Conservation (phyloP, 2,113 vertebrate genomes). For the Apeltes quadracus region DNA sequence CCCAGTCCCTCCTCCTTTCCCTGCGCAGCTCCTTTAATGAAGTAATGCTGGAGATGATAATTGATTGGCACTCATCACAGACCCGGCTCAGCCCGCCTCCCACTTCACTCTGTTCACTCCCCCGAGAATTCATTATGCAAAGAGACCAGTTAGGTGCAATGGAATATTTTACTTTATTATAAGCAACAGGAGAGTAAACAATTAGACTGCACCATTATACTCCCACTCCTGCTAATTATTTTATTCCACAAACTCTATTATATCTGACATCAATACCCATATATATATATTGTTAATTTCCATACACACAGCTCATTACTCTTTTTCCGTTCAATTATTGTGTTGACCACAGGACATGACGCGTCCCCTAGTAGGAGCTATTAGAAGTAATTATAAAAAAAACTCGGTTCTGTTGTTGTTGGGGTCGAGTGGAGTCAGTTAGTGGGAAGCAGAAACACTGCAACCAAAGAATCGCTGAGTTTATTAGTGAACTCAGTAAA, state of each 20-base stretch:
- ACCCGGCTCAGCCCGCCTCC: constrained; percentile 44
- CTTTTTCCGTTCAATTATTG: constrained; percentile 16
- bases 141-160: constrained; percentile 18
- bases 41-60: constrained; percentile 44
- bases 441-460: constrained; percentile 19
- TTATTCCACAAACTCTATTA: constrained; percentile 30
- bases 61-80: constrained; percentile 58
- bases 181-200: constrained; percentile 50
- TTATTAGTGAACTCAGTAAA: constrained; percentile 22
- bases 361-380: constrained; percentile 44
- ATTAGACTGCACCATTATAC: constrained; percentile 33
- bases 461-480: constrained; percentile 12
- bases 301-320: constrained; percentile 45
- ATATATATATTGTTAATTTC: constrained; percentile 28
- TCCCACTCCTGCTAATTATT: constrained; percentile 55
- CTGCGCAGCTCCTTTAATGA: constrained; percentile 37
- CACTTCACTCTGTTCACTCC: constrained; percentile 75
- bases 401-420: constrained; percentile 17
- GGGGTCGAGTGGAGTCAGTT: constrained; percentile 14
- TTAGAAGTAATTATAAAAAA: constrained; percentile 47
- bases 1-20: not conserved
- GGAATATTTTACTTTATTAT: constrained; percentile 53
- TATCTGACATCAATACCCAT: constrained; percentile 34
- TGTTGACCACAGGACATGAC: constrained; percentile 41
- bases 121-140: constrained; percentile 62